Conservation (phyloP, 2,113 vertebrate genomes). For the Nothocercus nigrocapillus region DNA sequence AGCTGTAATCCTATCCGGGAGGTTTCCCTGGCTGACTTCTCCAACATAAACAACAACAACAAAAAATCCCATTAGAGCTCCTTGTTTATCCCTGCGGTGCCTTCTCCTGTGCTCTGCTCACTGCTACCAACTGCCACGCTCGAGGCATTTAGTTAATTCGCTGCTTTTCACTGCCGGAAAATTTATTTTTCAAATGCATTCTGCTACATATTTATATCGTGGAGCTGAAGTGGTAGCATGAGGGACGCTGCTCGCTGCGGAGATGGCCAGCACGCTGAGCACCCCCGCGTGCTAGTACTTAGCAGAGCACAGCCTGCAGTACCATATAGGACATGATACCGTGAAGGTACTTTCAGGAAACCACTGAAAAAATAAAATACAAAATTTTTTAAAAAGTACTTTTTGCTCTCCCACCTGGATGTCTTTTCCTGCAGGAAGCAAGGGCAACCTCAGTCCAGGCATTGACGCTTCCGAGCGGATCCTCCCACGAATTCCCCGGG, state of each 20-base stretch:
- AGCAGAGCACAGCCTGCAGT: neutral
- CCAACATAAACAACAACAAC: neutral
- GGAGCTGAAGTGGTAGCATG: neutral
- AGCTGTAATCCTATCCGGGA: neutral
- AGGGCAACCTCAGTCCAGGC: neutral
- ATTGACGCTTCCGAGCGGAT: conserved; percentile 5
- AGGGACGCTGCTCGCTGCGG: neutral
- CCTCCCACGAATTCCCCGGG: neutral
- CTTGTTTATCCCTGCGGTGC: neutral
- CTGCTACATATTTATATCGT: neutral
- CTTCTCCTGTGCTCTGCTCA: neutral
- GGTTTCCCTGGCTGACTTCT: neutral
- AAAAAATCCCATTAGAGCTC: neutral
- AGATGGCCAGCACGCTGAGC: neutral
- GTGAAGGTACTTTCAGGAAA: neutral
- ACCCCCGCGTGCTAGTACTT: neutral
- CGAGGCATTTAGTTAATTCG: neutral
- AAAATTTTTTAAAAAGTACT: neutral
- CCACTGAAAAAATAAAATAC: neutral
- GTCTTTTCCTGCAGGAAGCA: neutral
- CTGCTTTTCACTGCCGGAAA: neutral
- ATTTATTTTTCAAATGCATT: neutral
- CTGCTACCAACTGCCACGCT: neutral
- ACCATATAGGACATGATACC: neutral
- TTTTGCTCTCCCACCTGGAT: conserved; percentile 37